These are phyloP conservation scores for Acronicta aceris DNA, from an alignment of 2,888 invertebrate species.

Conservation along the genomic window DNA sequence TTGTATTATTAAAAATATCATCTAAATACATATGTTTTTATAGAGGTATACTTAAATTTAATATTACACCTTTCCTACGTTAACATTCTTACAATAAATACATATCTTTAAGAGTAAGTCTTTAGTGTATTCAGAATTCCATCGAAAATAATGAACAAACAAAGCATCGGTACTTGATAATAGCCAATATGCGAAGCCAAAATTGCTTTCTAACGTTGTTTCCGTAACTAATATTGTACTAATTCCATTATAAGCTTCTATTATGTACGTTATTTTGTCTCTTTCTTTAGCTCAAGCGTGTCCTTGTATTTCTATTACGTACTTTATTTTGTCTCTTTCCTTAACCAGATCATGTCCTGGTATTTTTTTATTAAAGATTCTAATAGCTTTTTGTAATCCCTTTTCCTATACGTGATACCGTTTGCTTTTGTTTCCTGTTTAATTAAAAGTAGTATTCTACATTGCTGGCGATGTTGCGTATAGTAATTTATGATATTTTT, in stretches of 20 bases:
- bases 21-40: too few species aligned
- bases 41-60: too few species aligned
- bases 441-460: slow-evolving; percentile 51
- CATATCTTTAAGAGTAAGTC: not conserved
- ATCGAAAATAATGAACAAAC: slow-evolving; percentile 59
- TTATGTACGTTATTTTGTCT: slow-evolving; percentile 62
- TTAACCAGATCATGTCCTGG: slow-evolving; percentile 45
- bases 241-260: slow-evolving; percentile 80
- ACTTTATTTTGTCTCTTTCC: slow-evolving; percentile 61
- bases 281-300: slow-evolving; percentile 56
- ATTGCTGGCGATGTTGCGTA: slow-evolving; percentile 13
- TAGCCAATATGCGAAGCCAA: slow-evolving; percentile 88
- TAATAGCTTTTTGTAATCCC: slow-evolving; percentile 50
- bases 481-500: slow-evolving; percentile 44
- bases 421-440: slow-evolving; percentile 46
- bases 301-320: slow-evolving; percentile 37
- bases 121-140: slow-evolving; percentile 13
- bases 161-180: slow-evolving; percentile 74
- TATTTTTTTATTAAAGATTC: slow-evolving; percentile 53
- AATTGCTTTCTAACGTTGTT: slow-evolving; percentile 88
- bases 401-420: slow-evolving; percentile 47
- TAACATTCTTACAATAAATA: too few species aligned
- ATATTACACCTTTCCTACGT: too few species aligned
- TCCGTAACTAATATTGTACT: slow-evolving; percentile 83
- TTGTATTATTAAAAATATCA: too few species aligned